Evolutionary conservation across 2,113 vertebrate genomes (phyloP), one percentile per base, ranked within the genome.

Genomic region (Zosterops japonicus): DNA sequence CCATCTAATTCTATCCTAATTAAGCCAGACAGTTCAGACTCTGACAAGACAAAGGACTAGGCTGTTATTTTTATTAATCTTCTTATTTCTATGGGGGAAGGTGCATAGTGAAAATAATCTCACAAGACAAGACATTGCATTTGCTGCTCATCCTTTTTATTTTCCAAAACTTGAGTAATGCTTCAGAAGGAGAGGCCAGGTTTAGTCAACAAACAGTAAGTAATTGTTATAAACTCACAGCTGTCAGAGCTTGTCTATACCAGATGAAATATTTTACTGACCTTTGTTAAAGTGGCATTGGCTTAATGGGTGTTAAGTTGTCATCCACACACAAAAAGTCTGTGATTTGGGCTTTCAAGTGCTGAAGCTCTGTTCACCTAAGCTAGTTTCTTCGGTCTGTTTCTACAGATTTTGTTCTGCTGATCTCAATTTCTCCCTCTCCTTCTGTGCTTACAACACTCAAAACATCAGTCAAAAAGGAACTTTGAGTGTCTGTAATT

Each of bases 401-500:
- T 87, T 72, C 61, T 80, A 42, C 16, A 44, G 50, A 88, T 35
- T 79, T 80, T 83, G 31, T 82, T 87, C 47, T 55, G 60, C 29
- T 84, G 68, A 60, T 31, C 14, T 77, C 41, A 44, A 25, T 65
- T 90, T 77, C 36, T 77, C 18, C 31, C 15, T 74, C 20, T 88
- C 36, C 20, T 78, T 79, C 67, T 33, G 42, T 7, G 8, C 39
- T 76, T 83, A 72, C 31, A 76, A 29, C 2, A 4, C 31, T 90
- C 35, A 65, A 86, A 88, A 77, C 56, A 23, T 63, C 71, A 90
- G 68, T 47, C 0, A 0, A 59, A 78, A 89, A 83, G 64, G 71
- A 93, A 70, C 82, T 94, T 23, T 74, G 50, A 92, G 42, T 56
- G 71, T 59, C 79, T 52, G 27, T 93, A 93, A 94, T 67, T 94